A percentile compares a stretch with the other conserved stretches of the same genome.
phyloP scores from a whole-genome alignment of 1,140 invertebrate genomes.

The Olivierus martensii region DNA sequence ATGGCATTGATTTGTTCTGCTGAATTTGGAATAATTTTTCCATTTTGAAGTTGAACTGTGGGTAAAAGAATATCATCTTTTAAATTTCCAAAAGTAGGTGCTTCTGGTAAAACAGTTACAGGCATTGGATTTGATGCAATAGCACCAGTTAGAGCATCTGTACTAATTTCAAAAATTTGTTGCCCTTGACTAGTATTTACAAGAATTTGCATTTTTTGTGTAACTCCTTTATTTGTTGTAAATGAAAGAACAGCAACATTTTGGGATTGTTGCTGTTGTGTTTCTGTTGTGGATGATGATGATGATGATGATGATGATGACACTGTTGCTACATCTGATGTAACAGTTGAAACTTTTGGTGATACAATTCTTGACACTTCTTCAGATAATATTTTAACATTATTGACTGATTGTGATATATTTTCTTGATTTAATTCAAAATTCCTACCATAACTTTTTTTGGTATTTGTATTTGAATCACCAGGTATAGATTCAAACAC shows the following conservation, averaged over 20 bases:
- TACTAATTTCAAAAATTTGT: slow-evolving; percentile 12
- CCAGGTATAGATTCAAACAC: no score
- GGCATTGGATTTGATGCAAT: neutral
- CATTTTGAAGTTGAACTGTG: neutral
- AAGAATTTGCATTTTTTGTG: slow-evolving; percentile 13
- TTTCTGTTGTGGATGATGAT: neutral
- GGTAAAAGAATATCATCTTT: neutral
- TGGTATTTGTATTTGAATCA: no score
- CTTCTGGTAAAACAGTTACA: neutral
- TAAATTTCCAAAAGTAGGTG: neutral
- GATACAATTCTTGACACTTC: neutral
- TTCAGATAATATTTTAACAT: no score
- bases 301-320: neutral
- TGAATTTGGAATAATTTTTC: neutral
- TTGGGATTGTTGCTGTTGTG: neutral
- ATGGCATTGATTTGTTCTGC: slow-evolving; percentile 11
- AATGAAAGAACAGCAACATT: neutral
- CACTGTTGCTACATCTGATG: neutral
- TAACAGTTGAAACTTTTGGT: slow-evolving; percentile 4
- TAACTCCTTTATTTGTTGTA: neutral
- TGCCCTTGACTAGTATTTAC: slow-evolving; percentile 9
- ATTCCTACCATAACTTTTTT: no score
- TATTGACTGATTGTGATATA: no score
- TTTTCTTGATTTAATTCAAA: no score
- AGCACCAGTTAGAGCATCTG: slow-evolving; percentile 1